Evolutionary conservation across 1,140 invertebrate species (phyloP).

Genomic region (Brachystomella parvula): DNA sequence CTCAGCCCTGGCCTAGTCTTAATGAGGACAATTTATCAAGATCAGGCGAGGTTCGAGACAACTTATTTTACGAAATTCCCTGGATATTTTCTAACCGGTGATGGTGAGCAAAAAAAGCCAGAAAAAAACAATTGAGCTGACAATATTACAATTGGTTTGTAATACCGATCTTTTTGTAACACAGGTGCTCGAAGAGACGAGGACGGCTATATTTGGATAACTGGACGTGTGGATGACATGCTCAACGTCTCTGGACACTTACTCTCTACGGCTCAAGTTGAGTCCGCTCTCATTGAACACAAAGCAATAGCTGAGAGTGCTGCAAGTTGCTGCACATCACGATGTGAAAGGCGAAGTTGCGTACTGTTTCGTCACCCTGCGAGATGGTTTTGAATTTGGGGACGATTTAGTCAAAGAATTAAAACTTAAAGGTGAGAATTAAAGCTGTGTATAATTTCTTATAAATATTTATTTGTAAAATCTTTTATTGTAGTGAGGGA

Average conservation of each 20-base stretch:
- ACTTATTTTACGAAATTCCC: slow-evolving; percentile 94
- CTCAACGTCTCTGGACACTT: slow-evolving; percentile 95
- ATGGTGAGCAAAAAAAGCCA: slow-evolving; percentile 58
- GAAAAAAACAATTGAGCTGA: not conserved
- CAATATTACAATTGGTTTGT: no score
- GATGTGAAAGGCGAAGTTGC: slow-evolving; percentile 90
- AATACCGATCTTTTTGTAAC: slow-evolving; percentile 22
- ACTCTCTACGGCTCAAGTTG: slow-evolving; percentile 82
- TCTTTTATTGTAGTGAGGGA: slow-evolving; percentile 59
- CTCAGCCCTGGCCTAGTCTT: slow-evolving; percentile 91
- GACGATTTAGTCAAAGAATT: slow-evolving; percentile 63
- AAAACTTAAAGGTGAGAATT: slow-evolving; percentile 58
- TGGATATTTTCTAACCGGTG: slow-evolving; percentile 92
- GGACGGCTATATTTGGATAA: slow-evolving; percentile 95
- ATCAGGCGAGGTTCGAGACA: slow-evolving; percentile 85
- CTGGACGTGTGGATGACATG: slow-evolving; percentile 95
- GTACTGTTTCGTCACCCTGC: slow-evolving; percentile 90
- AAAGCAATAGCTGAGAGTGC: slow-evolving; percentile 47
- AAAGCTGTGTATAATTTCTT: not conserved
- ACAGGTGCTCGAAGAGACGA: slow-evolving; percentile 78
- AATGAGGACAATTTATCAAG: slow-evolving; percentile 87
- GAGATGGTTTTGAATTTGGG: slow-evolving; percentile 62
- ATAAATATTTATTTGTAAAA: slow-evolving; percentile 7
- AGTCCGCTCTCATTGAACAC: slow-evolving; percentile 37
- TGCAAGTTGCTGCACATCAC: slow-evolving; percentile 87